Evolutionary conservation across 2,888 invertebrate species (phyloP).

Genomic region (Dorcus hopei): DNA sequence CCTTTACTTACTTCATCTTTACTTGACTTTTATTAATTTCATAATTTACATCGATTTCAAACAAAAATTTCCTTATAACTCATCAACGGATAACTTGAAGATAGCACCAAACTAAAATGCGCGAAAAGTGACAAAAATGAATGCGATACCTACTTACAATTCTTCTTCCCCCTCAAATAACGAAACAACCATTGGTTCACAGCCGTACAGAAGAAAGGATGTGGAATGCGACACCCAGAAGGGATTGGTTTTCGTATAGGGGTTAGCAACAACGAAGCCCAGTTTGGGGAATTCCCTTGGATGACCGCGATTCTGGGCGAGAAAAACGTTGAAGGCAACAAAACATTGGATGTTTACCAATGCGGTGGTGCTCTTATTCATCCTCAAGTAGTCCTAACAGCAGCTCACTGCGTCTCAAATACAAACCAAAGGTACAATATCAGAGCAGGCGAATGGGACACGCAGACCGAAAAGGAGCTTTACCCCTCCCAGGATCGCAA

Average conservation of each 20-base stretch:
- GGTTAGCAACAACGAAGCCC: too few relatives aligned
- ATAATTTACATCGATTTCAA: too few relatives aligned
- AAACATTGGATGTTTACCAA: conserved; percentile 46
- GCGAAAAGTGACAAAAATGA: too few relatives aligned
- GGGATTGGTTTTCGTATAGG: conserved; percentile 3
- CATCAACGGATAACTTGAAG: too few relatives aligned
- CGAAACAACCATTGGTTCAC: too few relatives aligned
- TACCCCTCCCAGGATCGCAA: conserved; percentile 63
- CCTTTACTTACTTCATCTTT: too few relatives aligned
- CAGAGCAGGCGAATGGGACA: conserved; percentile 82
- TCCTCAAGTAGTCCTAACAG: conserved; percentile 73
- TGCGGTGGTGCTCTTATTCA: conserved; percentile 82
- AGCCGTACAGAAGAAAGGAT: too few relatives aligned
- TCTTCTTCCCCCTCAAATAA: too few relatives aligned
- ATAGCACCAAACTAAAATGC: too few relatives aligned
- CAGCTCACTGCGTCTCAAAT: conserved; percentile 68
- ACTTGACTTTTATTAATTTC: too few relatives aligned
- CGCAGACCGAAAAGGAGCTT: conserved; percentile 69
- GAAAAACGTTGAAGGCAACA: conserved; percentile 53
- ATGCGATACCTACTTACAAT: too few relatives aligned
- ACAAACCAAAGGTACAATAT: conserved; percentile 40
- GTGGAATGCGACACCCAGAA: conserved; percentile 1
- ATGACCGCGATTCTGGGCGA: conserved; percentile 65
- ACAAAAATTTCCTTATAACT: too few relatives aligned
- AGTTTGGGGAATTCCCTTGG: conserved; percentile 82